Percentiles rank a stretch among this genome's conserved stretches.
phyloP scores from a whole-genome alignment of 2,888 invertebrate species.

The Branchellion lobata region DNA sequence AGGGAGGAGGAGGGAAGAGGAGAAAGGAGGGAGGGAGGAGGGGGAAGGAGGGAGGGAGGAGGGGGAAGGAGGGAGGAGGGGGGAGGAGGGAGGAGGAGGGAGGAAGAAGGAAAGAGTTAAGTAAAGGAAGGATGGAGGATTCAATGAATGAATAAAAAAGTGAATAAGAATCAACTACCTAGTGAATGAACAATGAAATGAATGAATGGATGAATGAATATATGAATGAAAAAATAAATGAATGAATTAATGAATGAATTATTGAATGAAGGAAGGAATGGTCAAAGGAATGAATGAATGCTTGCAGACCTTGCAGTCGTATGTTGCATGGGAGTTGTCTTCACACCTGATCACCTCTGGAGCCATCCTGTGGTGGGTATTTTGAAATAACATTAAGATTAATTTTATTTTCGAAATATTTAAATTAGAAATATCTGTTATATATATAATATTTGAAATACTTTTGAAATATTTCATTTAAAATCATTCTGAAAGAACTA shows the following conservation, averaged over 20 bases:
- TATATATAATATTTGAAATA: neutral
- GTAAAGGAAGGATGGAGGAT: too few species aligned
- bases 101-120: too few species aligned
- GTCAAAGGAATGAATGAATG: neutral
- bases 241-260: neutral
- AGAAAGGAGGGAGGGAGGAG: too few species aligned
- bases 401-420: neutral
- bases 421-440: too few species aligned
- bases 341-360: conserved; percentile 99
- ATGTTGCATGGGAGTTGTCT: conserved; percentile 98
- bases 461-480: too few species aligned
- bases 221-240: neutral
- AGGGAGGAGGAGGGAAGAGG: too few species aligned
- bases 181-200: neutral
- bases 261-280: too few species aligned
- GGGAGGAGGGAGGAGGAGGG: too few species aligned
- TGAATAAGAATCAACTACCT: neutral
- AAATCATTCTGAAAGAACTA: too few species aligned
- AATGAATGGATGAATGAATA: neutral
- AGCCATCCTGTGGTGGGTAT: conserved; percentile 72
- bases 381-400: too few species aligned
- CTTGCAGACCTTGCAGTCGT: conserved; percentile 76
- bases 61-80: too few species aligned
- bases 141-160: conserved; percentile 4
- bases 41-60: too few species aligned